Conservation (phyloP, 2,797 vertebrate species). For the Danio jaintianensis region DNA sequence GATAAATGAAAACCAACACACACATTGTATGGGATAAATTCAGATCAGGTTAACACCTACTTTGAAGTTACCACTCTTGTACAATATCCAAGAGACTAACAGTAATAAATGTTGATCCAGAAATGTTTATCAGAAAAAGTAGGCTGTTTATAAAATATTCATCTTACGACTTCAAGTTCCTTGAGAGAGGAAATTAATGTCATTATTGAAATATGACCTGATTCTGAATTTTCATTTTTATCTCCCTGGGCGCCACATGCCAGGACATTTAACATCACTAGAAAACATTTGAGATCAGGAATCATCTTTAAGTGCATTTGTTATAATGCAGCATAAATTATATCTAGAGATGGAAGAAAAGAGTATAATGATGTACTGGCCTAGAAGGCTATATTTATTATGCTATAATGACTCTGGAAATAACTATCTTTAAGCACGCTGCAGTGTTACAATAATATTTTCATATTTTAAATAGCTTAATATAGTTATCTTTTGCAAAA, state of each 20-base stretch:
- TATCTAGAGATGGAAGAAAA: background rate
- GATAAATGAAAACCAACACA: too few species aligned
- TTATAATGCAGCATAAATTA: background rate
- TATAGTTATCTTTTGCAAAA: too few species aligned
- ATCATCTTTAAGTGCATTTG: background rate
- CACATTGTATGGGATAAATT: too few species aligned
- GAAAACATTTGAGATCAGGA: background rate
- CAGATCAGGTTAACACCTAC: too few species aligned
- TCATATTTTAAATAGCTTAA: too few species aligned
- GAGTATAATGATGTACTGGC: background rate
- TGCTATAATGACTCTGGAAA: background rate
- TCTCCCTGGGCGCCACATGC: constrained; percentile 6
- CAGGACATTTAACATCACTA: constrained; percentile 2
- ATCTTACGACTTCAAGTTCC: background rate
- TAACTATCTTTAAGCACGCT: background rate
- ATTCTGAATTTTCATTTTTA: constrained; percentile 1
- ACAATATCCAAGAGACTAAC: too few species aligned
- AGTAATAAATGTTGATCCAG: too few species aligned
- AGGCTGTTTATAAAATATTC: constrained; percentile 20
- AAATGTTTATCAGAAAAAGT: background rate
- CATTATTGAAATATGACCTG: constrained; percentile 30
- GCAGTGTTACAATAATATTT: too few species aligned
- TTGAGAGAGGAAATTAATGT: constrained; percentile 19
- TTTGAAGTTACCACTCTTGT: too few species aligned
- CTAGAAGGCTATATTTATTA: background rate